Evolutionary conservation across 1,140 invertebrate genomes (phyloP).

Genomic region (Conopomorpha cramerella): DNA sequence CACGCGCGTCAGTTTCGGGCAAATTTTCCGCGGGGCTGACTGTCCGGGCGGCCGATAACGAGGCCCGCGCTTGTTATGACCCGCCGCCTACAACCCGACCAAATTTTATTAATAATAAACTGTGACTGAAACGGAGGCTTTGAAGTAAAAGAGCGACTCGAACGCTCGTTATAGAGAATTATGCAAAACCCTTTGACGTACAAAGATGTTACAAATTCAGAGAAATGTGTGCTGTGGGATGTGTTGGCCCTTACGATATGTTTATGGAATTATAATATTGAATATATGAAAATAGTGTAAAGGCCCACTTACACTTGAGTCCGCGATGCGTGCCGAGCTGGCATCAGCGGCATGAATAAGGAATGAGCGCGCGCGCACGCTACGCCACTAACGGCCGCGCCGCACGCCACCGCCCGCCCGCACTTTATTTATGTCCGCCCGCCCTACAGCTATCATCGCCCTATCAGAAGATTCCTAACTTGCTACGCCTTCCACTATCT

Average conservation of each 20-base stretch:
- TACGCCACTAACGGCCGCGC: constrained; percentile 40
- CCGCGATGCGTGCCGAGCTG: constrained; percentile 30
- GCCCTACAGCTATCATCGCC: constrained; percentile 37
- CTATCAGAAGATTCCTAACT: too few species aligned
- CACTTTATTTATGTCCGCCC: constrained; percentile 35
- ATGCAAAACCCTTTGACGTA: constrained; percentile 43
- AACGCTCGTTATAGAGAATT: constrained; percentile 48
- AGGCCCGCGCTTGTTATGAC: constrained; percentile 14
- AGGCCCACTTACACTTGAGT: too few species aligned
- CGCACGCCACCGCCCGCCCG: constrained; percentile 33
- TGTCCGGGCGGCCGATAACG: constrained; percentile 41
- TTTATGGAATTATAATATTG: too few species aligned
- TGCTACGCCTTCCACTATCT: constrained; percentile 31
- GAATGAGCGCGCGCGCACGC: constrained; percentile 56
- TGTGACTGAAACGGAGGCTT: constrained; percentile 49
- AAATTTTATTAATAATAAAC: constrained; percentile 57
- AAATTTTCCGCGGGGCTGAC: constrained; percentile 57
- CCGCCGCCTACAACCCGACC: constrained; percentile 18
- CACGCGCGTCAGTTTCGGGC: constrained; percentile 58
- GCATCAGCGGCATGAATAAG: constrained; percentile 54
- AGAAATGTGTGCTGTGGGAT: too few species aligned
- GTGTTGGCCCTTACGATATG: too few species aligned
- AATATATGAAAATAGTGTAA: too few species aligned
- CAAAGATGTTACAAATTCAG: too few species aligned
- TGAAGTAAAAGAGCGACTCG: constrained; percentile 42